Base-by-base conservation (phyloP, 2,888 invertebrate species). In the Lycia hirtaria region DNA sequence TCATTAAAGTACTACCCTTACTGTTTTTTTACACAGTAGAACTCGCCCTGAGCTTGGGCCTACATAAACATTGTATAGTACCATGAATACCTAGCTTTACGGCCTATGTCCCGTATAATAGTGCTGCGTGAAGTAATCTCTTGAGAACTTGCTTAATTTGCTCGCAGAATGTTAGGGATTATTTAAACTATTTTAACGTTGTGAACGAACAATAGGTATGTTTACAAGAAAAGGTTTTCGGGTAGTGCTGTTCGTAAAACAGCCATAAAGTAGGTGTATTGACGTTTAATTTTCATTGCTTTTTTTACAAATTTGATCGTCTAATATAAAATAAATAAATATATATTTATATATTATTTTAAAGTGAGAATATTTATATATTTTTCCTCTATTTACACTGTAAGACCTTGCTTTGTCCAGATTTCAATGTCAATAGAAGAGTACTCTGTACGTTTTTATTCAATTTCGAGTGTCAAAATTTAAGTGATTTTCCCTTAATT, bases 31-130 rank as follows among this genome's bases (percentile, higher is more conserved):
- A 0, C 9, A 0, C 10, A 41, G 5, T 15, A 17, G 10, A 26
- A 26, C n/a, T n/a, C 12, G 10, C 17, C n/a, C 17, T 15, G 33
- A 41, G 12, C 35, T 38, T 19, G 45, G 37, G 41, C 51, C 56
- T 57, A 61, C 49, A 37, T 59, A 52, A 59, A 59, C 54, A 59
- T 61, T 54, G 37, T 54, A 64, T 53, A 61, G 51, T 61, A 55
- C 49, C 54, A 57, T 52, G 55, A 64, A 61, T 61, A 64, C 53
- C 59, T 59, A 56, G 59, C 64, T 64, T 57, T 57, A 59, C 56
- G 51, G 56, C 56, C 56, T 59, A 57, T 55, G 61, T 57, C 52
- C 50, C 55, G 58, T 56, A 61, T 60, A 61, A 44, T 45, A 55
- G 33, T 45, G 58, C 56, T 59, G 57, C 24, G 50, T 40, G 45